phyloP scores from a whole-genome alignment of 2,113 vertebrate species.

The Hippocampus barbouri region DNA sequence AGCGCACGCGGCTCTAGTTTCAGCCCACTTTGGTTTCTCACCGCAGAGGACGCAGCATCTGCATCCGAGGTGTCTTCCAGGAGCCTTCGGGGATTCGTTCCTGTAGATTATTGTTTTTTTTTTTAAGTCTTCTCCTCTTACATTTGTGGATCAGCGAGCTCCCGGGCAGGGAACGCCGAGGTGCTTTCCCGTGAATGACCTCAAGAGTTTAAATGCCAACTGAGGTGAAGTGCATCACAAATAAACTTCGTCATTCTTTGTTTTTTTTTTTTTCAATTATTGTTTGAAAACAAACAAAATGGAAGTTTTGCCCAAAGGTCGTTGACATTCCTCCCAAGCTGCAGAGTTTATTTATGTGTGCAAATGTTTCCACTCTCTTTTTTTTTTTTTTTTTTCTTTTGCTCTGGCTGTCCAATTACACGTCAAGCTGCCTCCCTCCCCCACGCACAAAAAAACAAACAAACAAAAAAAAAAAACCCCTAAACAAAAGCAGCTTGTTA shows the following conservation, averaged over 20 bases:
- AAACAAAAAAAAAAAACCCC: background rate
- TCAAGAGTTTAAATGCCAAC: slow-evolving; percentile 15
- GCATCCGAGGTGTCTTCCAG: background rate
- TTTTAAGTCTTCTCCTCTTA: background rate
- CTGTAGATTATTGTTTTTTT: background rate
- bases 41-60: background rate
- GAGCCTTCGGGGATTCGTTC: background rate
- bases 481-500: slow-evolving; percentile 46
- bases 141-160: background rate
- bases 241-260: slow-evolving; percentile 13
- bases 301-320: background rate
- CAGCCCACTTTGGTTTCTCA: background rate
- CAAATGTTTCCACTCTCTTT: background rate
- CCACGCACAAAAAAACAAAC: too few species aligned
- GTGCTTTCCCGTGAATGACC: slow-evolving; percentile 5
- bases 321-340: background rate
- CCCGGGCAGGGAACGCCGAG: background rate
- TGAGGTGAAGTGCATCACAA: slow-evolving; percentile 9
- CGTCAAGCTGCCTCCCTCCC: slow-evolving; percentile 1
- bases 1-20: background rate
- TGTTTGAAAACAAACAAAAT: slow-evolving; percentile 23
- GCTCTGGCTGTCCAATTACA: slow-evolving; percentile 29
- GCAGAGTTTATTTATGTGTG: background rate
- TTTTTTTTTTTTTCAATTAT: slow-evolving; percentile 27
- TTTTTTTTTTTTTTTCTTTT: background rate